Evolutionary conservation across 2,797 vertebrate species (phyloP).

Genomic region (Paramormyrops hopkinsi): DNA sequence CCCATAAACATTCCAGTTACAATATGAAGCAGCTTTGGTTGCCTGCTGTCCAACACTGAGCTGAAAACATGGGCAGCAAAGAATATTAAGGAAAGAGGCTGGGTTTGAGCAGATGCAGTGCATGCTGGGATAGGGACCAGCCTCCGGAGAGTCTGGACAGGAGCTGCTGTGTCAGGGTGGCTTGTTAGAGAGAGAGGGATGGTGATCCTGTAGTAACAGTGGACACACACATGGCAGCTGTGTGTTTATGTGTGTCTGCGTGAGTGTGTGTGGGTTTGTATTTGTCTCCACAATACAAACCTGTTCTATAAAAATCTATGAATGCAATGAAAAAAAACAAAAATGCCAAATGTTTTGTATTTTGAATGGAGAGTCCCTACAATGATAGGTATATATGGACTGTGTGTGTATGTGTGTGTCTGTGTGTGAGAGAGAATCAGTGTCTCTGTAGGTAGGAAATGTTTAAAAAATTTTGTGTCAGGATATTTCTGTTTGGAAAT

Average conservation of each 20-base stretch:
- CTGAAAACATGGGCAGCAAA: background rate
- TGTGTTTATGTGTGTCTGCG: background rate
- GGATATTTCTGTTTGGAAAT: background rate
- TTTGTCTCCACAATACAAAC: background rate
- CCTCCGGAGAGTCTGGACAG: background rate
- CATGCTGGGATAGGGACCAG: background rate
- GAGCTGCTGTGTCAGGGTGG: background rate
- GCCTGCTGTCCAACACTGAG: background rate
- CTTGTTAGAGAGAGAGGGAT: background rate
- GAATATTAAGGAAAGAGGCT: background rate
- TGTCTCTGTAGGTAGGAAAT: background rate
- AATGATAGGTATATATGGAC: background rate
- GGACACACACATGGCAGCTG: background rate
- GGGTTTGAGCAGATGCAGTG: background rate
- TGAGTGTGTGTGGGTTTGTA: background rate
- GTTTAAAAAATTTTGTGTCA: background rate
- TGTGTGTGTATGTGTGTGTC: too few species aligned
- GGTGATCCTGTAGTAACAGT: background rate
- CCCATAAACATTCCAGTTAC: background rate
- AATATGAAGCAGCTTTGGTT: background rate
- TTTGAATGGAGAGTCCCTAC: background rate
- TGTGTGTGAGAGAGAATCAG: too few species aligned
- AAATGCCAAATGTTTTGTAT: background rate
- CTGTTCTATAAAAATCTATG: background rate
- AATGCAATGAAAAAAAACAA: background rate